Conservation (phyloP, 2,888 invertebrate genomes). For the Dynastes hyllus region DNA sequence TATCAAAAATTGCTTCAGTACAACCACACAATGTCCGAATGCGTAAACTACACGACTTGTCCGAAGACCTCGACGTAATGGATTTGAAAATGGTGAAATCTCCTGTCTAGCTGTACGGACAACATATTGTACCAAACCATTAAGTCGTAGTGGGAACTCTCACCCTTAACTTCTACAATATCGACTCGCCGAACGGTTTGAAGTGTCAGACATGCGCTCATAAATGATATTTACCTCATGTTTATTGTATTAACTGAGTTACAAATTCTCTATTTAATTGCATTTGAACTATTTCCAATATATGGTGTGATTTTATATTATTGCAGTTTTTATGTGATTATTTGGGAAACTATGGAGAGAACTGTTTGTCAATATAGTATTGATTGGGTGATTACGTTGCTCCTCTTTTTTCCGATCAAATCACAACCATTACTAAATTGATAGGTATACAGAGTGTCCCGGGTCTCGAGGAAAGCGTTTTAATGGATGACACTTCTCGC, state of each 20-base stretch:
- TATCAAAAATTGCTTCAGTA: not conserved
- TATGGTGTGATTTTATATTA: not conserved
- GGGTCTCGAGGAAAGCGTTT: no score
- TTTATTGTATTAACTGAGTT: constrained; percentile 29
- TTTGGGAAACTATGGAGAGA: no score
- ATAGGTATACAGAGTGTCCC: no score
- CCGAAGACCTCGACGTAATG: not conserved
- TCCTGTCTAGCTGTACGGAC: constrained; percentile 12
- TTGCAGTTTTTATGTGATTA: not conserved
- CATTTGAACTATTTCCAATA: not conserved
- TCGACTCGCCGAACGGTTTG: constrained; percentile 11
- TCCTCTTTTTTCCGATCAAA: no score
- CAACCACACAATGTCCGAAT: not conserved
- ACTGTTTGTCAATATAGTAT: no score
- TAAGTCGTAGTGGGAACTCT: constrained; percentile 43
- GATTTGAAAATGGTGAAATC: constrained; percentile 27
- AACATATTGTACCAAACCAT: constrained; percentile 37
- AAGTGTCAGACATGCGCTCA: constrained; percentile 19
- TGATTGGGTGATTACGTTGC: no score
- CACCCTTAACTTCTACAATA: constrained; percentile 37
- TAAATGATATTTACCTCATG: constrained; percentile 27
- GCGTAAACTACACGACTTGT: not conserved
- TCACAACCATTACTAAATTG: no score
- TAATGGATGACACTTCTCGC: no score
- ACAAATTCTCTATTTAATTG: not conserved